Evolutionary conservation across 2,888 invertebrate species (phyloP).

Genomic region (Mythimna lalbum): DNA sequence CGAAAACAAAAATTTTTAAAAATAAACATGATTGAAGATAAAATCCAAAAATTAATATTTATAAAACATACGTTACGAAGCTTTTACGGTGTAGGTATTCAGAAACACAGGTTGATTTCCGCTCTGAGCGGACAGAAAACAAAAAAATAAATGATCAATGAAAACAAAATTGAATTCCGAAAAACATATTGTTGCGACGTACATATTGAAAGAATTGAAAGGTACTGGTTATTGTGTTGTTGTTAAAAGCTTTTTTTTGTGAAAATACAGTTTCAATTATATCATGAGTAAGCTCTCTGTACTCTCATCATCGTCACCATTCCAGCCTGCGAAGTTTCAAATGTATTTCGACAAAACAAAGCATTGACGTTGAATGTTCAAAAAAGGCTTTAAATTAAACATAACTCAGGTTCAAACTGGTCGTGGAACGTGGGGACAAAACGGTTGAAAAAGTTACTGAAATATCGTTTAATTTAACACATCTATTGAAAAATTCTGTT

Average conservation of each 20-base stretch:
- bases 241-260: neutral
- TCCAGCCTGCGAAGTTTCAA: neutral
- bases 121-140: neutral
- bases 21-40: neutral
- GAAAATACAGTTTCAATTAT: no score
- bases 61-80: neutral
- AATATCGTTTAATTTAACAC: slow-evolving; percentile 33
- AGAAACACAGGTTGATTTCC: neutral
- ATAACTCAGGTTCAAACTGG: slow-evolving; percentile 14
- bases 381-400: slow-evolving; percentile 26
- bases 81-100: neutral
- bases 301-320: neutral
- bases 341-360: slow-evolving; percentile 10
- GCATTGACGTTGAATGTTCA: slow-evolving; percentile 4
- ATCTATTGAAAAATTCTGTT: slow-evolving; percentile 20
- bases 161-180: slow-evolving; percentile 8
- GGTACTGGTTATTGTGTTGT: neutral
- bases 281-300: neutral
- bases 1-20: no score
- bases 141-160: neutral
- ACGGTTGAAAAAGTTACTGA: slow-evolving; percentile 18
- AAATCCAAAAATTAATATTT: neutral
- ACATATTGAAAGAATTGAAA: neutral
- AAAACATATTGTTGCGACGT: neutral
- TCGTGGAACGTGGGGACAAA: slow-evolving; percentile 24